Base-by-base conservation (phyloP, 2,113 vertebrate genomes). In the Grallaria varia region DNA sequence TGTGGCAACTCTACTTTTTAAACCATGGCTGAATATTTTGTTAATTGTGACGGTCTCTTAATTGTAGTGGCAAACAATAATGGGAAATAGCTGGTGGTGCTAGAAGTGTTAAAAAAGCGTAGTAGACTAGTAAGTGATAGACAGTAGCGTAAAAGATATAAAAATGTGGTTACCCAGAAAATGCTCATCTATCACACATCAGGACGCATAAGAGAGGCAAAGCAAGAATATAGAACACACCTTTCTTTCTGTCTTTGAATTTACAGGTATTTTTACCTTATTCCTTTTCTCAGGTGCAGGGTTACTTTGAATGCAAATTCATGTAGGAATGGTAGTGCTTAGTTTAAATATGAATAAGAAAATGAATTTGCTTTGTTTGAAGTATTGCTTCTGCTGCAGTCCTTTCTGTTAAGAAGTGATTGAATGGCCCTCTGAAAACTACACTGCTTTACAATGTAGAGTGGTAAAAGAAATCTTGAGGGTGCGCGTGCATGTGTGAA, bases 81-180 rank as follows among this genome's bases (percentile, higher is more conserved):
- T 69, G 52, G 78, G 77, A 45, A 81, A 88, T 49, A 88, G 85
- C 67, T 87, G 15, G 24, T 63, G 90, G 82, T 92, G 82, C 93
- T 64, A 47, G 71, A 78, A 95, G 89, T 81, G 74, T 76, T 95
- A 42, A 73, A 79, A 86, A 81, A 95, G 80, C 90, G 1, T 93
- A 92, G 92, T 93, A 94, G 81, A 66, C 87, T 89, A 55, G 64
- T 35, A 92, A 84, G 95, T 87, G 89, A 82, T 95, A 94, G 95
- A 94, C 90, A 0, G 85, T 82, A 90, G 86, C 14, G 64, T 96
- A 89, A 28, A 96, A 91, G 67, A 94, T 75, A 79, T 4, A 82
- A 94, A 95, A 94, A 95, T 95, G 93, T 95, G 90, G 53, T 91
- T 93, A 85, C 90, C 94, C 94, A 89, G 95, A 93, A 91, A 90